A percentile compares a stretch with the other conserved stretches of the same genome.
Evolutionary conservation across 2,797 vertebrate species (phyloP).

Genomic region (Gymnopithys bicolor): DNA sequence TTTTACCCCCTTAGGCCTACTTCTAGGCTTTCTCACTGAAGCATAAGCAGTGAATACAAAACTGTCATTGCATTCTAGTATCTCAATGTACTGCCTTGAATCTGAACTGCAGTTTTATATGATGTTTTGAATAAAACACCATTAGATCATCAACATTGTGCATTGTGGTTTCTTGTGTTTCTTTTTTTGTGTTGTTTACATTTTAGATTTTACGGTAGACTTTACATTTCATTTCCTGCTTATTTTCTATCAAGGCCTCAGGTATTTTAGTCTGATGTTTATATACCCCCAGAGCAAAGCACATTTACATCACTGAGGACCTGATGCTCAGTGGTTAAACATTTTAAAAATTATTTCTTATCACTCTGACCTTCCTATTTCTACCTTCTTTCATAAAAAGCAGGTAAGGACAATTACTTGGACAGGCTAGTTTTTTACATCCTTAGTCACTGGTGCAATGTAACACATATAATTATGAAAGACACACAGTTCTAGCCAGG

Average conservation of each 20-base stretch:
- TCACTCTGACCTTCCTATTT: background rate
- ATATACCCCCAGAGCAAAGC: background rate
- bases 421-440: background rate
- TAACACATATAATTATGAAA: background rate
- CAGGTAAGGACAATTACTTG: background rate
- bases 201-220: background rate
- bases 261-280: background rate
- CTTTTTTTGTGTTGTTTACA: background rate
- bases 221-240: background rate
- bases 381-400: background rate
- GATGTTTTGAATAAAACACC: background rate
- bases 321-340: background rate
- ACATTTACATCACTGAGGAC: background rate
- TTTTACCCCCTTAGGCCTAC: constrained; percentile 12
- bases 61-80: background rate
- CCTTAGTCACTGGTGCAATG: background rate
- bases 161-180: background rate
- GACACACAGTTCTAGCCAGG: background rate
- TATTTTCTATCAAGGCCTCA: background rate
- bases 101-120: background rate
- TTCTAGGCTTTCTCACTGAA: background rate
- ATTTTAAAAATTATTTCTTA: background rate
- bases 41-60: background rate
- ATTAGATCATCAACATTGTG: background rate
- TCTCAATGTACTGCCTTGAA: background rate